Percentiles rank a stretch among this genome's conserved stretches.
phyloP scores from a whole-genome alignment of 2,113 vertebrate genomes.

The Rhea pennata region DNA sequence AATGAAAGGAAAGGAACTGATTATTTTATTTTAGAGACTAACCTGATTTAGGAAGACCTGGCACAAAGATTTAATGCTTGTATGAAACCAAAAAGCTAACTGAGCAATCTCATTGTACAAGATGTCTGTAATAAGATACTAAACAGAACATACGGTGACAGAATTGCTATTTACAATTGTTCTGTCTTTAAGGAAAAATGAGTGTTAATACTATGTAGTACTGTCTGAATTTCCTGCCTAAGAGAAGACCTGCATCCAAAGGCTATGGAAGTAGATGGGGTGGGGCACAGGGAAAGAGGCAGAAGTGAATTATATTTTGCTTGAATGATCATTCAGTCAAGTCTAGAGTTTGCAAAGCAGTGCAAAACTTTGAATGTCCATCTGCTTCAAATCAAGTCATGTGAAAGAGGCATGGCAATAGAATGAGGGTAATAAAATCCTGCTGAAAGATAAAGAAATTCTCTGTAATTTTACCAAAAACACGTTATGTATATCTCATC shows the following conservation, averaged over 20 bases:
- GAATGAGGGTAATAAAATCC: not conserved
- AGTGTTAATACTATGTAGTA: too few species aligned
- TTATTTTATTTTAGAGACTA: not conserved
- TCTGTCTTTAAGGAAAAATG: not conserved
- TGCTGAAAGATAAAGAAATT: not conserved
- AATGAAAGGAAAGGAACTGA: not conserved
- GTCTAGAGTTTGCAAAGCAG: not conserved
- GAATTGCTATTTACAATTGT: not conserved
- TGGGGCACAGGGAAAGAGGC: not conserved
- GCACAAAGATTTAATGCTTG: not conserved
- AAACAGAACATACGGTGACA: not conserved
- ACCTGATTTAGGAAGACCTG: not conserved
- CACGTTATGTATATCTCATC: not conserved
- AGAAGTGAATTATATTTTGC: not conserved
- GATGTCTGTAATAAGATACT: not conserved
- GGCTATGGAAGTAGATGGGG: rapidly evolving
- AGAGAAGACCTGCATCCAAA: not conserved
- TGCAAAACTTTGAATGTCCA: not conserved
- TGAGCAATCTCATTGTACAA: not conserved
- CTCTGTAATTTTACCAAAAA: not conserved
- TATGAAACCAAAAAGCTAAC: not conserved
- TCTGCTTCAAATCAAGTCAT: not conserved
- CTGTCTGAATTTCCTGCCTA: not conserved
- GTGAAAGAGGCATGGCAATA: not conserved
- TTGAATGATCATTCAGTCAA: not conserved